Base-by-base conservation (phyloP, 2,797 vertebrate genomes). In the Brachymystax lenok region DNA sequence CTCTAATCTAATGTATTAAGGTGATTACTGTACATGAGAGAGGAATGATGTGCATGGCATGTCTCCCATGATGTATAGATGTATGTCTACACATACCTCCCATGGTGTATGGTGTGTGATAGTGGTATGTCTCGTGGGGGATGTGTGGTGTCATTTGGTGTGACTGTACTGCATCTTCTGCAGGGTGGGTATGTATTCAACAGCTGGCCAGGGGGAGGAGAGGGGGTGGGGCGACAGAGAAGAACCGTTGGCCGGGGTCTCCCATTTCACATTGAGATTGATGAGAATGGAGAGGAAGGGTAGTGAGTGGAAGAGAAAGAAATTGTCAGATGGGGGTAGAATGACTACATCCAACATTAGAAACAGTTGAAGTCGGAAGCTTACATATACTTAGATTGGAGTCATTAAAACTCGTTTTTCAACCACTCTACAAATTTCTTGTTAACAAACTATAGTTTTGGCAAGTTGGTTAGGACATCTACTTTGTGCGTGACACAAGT, bases 131-230 rank as follows among this genome's bases (percentile, higher is more conserved):
- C 27, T 30, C 5, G 19, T 21, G 10, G 56, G 66, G 30, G 28
- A 51, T 46, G 76, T 83, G 80, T 79, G 82, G 73, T 73, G 52
- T 74, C 2, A 46, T 73, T 79, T 82, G 69, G 81, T 85, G 88
- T 84, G 71, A 82, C 71, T 76, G 74, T 88, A 69, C 28, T 76
- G 24, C 50, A 64, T 69, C 71, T 52, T 66, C 21, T n/a, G 56
- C 52, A 82, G 82, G 77, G 86, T 88, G 80, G 77, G 51, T 21
- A 50, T 24, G 74, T 78, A 74, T 80, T 84, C 12, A 54, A 84
- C 82, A 89, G 80, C 84, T 87, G 85, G 79, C 56, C 28, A 61
- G 1, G 17, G 40, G 73, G 28, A 27, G 21, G 21, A 14, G 27
- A 6, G 13, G 13, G 16, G 10, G 64, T 24, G 24, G 24, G 24